Percentiles rank a stretch among this genome's conserved stretches.
phyloP scores from a whole-genome alignment of 2,797 vertebrate genomes.

The Falco rusticolus region DNA sequence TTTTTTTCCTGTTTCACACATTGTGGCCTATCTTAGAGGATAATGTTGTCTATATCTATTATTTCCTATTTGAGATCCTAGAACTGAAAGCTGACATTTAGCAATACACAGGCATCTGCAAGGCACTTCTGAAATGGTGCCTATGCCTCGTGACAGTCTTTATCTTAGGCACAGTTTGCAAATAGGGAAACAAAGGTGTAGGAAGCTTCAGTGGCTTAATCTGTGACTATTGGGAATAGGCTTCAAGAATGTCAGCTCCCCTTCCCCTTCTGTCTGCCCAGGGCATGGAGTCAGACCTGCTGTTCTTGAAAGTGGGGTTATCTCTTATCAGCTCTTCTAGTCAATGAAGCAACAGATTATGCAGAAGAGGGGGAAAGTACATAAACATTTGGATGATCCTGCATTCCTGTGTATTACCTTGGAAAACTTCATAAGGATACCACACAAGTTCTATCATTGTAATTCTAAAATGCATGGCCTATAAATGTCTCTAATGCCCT shows the following conservation, averaged over 20 bases:
- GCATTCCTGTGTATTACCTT: not conserved
- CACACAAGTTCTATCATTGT: not conserved
- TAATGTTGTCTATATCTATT: constrained; percentile 44
- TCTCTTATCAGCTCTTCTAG: not conserved
- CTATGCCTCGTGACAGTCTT: not conserved
- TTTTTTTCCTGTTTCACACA: constrained; percentile 42
- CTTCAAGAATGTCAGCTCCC: not conserved
- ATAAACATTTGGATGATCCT: not conserved
- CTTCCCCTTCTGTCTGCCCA: not conserved
- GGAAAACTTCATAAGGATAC: not conserved
- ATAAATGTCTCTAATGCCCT: not conserved
- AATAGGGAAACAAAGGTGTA: not conserved
- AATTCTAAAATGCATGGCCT: not conserved
- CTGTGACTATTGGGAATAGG: not conserved
- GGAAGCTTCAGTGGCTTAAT: not conserved
- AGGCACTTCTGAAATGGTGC: not conserved
- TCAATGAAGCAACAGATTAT: not conserved
- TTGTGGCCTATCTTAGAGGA: constrained; percentile 17
- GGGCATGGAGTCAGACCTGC: not conserved
- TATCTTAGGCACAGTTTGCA: not conserved
- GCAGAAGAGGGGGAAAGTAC: accelerated
- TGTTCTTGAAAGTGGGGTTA: not conserved
- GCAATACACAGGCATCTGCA: not conserved
- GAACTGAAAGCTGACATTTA: not conserved
- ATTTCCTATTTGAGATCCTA: constrained; percentile 20